A percentile compares a stretch with the other conserved stretches of the same genome.
phyloP scores from a whole-genome alignment of 2,113 vertebrate genomes.

The Psephotus haematonotus region DNA sequence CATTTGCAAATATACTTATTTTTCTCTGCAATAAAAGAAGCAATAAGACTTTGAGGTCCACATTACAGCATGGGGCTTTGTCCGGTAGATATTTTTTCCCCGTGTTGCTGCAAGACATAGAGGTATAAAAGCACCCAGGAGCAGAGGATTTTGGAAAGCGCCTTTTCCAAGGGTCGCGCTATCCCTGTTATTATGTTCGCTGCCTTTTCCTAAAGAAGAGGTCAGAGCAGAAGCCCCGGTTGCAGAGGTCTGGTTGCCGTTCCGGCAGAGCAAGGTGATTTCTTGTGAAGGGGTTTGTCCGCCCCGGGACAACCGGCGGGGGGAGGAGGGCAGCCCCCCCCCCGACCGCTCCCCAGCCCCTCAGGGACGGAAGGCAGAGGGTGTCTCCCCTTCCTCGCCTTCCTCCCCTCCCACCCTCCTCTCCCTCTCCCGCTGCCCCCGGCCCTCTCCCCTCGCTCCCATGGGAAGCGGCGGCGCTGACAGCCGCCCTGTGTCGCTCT shows the following conservation, averaged over 20 bases:
- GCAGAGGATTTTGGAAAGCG: neutral
- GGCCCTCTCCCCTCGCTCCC: slow-evolving; percentile 63
- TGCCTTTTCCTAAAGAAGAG: neutral
- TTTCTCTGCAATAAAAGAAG: neutral
- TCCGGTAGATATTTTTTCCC: too few relatives aligned
- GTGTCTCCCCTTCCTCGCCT: neutral
- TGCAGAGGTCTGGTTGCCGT: neutral
- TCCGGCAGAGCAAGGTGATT: neutral
- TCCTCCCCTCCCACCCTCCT: slow-evolving; percentile 21
- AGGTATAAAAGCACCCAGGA: neutral
- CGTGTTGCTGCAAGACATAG: accelerated
- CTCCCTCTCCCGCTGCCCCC: slow-evolving; percentile 12
- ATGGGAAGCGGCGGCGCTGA: slow-evolving; percentile 76
- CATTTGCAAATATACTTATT: accelerated
- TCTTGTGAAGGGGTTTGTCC: neutral
- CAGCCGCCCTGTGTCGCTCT: slow-evolving; percentile 75
- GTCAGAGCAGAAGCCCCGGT: neutral
- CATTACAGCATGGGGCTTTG: accelerated
- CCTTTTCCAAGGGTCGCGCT: neutral
- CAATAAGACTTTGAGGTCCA: neutral
- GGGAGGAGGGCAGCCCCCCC: slow-evolving; percentile 41
- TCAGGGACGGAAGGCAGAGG: neutral
- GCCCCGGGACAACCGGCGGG: slow-evolving; percentile 34
- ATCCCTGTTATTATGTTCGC: neutral
- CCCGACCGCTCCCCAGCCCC: neutral